Percentiles rank a stretch among this genome's conserved stretches.
Conservation (phyloP, 2,797 vertebrate species). For the Cyprinella venusta region DNA sequence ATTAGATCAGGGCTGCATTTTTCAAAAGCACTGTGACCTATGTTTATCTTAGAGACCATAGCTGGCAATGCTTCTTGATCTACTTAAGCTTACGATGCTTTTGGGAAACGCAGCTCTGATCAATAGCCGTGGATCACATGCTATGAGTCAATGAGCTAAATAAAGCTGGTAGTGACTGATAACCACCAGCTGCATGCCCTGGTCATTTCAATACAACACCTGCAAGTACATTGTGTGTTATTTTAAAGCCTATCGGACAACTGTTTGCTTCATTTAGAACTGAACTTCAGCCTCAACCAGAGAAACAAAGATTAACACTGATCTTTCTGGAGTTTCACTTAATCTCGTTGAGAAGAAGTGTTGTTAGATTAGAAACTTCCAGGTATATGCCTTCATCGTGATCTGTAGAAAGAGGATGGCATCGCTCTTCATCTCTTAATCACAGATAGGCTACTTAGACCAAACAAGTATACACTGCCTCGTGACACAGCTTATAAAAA, state of each 20-base stretch:
- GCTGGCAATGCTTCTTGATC: neutral
- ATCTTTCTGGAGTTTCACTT: conserved; percentile 20
- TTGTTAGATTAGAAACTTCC: neutral
- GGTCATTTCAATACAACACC: neutral
- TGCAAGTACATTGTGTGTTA: neutral
- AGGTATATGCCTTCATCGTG: neutral
- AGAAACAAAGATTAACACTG: neutral
- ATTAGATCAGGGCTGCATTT: neutral
- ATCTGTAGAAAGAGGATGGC: neutral
- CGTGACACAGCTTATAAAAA: neutral
- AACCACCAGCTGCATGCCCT: conserved; percentile 8
- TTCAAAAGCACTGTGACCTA: too few relatives aligned
- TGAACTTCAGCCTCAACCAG: neutral
- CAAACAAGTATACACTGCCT: neutral
- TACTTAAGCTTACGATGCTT: too few relatives aligned
- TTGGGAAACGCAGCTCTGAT: neutral
- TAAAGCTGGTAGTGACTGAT: neutral
- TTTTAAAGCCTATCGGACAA: conserved; percentile 14
- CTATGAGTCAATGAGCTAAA: conserved; percentile 18
- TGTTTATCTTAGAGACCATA: too few relatives aligned
- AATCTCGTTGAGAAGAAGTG: neutral
- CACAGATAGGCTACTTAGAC: conserved; percentile 2
- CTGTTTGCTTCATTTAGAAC: conserved; percentile 4
- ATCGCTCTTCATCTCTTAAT: neutral
- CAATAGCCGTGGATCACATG: neutral